Evolutionary conservation across 2,888 invertebrate genomes (phyloP).

Genomic region (Sinodicranocentrus sp.): DNA sequence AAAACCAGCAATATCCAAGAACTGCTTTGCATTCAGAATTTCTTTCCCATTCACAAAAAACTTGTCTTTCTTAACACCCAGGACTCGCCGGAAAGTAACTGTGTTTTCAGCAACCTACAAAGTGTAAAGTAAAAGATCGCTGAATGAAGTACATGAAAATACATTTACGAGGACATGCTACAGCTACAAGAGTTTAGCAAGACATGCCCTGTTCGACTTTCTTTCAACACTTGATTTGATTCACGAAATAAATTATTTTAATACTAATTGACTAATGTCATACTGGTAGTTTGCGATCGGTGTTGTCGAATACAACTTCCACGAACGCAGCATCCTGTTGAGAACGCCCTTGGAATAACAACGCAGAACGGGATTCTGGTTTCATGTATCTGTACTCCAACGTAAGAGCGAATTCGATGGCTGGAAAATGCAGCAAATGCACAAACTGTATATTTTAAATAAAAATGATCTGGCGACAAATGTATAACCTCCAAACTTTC

Average conservation of each 20-base stretch:
- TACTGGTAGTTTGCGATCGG: constrained; percentile 66
- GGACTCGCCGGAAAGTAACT: constrained; percentile 60
- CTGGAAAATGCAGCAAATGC: constrained; percentile 18
- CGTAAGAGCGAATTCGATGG: constrained; percentile 69
- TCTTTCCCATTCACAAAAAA: constrained; percentile 68
- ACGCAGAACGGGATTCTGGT: constrained; percentile 24
- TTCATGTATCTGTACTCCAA: constrained; percentile 55
- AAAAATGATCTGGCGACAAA: neutral
- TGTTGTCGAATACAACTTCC: constrained; percentile 71
- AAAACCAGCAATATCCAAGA: constrained; percentile 70
- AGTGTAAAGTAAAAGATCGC: neutral
- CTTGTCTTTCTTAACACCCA: constrained; percentile 62
- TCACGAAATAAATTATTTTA: too few relatives aligned
- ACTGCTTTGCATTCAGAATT: constrained; percentile 53
- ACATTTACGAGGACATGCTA: neutral
- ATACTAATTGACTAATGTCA: neutral
- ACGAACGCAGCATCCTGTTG: constrained; percentile 55
- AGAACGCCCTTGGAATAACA: constrained; percentile 49
- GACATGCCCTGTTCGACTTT: too few relatives aligned
- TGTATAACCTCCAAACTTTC: constrained; percentile 8
- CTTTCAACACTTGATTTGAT: too few relatives aligned
- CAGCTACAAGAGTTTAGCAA: constrained; percentile 6
- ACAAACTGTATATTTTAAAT: constrained; percentile 17
- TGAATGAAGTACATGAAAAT: neutral
- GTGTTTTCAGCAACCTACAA: constrained; percentile 53